These are phyloP conservation scores for Strigops habroptila DNA, from an alignment of 2,113 vertebrate genomes.

Conservation along the genomic window DNA sequence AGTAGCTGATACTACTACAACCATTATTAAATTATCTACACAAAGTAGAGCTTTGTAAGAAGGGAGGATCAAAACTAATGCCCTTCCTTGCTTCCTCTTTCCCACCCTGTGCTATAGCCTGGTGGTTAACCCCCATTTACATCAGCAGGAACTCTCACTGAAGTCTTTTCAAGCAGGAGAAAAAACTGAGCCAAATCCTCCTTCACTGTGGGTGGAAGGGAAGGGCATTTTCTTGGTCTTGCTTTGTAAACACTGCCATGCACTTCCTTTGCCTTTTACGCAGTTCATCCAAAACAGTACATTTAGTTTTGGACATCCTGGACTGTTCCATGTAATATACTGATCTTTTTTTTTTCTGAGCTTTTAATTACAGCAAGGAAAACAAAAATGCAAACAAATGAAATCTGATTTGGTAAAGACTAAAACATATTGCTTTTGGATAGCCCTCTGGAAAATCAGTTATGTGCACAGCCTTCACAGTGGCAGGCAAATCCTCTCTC, in stretches of 20 bases:
- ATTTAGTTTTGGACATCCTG: not conserved
- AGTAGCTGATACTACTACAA: not conserved
- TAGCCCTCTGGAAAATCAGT: not conserved
- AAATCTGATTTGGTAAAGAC: not conserved
- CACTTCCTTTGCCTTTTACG: not conserved
- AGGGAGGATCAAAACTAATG: not conserved
- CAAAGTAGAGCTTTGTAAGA: not conserved
- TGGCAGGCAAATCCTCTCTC: not conserved
- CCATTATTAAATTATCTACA: not conserved
- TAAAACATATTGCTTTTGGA: not conserved
- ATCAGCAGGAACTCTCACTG: not conserved
- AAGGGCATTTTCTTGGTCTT: not conserved
- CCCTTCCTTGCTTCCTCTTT: not conserved
- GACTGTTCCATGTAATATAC: not conserved
- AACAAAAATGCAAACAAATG: not conserved
- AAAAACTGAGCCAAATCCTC: not conserved
- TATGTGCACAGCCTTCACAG: not conserved
- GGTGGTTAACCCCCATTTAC: accelerated
- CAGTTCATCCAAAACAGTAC: not conserved
- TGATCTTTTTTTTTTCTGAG: not conserved
- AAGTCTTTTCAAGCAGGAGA: not conserved
- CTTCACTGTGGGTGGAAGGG: not conserved
- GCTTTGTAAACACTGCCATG: not conserved
- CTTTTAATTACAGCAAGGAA: not conserved
- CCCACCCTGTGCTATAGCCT: not conserved